Conservation (phyloP, 2,113 vertebrate genomes). For the Alosa alosa region DNA sequence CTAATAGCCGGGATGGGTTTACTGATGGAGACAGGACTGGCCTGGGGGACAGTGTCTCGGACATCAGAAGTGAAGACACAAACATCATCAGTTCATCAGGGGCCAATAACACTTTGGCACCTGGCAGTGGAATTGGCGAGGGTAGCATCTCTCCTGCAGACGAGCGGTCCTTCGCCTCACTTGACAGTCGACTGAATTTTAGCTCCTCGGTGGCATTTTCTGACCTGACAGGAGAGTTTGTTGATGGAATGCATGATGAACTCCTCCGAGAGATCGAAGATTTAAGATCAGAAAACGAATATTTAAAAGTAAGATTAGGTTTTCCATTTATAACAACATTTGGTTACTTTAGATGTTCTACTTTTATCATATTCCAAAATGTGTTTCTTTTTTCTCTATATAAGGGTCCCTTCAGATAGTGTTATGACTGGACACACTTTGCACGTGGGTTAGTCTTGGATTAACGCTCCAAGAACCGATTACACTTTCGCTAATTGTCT, state of each 20-base stretch:
- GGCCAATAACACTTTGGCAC: slow-evolving; percentile 51
- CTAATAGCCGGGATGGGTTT: slow-evolving; percentile 61
- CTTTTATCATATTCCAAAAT: neutral
- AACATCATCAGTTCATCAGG: slow-evolving; percentile 37
- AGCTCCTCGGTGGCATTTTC: slow-evolving; percentile 78
- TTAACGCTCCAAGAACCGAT: slow-evolving; percentile 29
- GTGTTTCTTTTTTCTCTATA: neutral
- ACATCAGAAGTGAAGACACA: slow-evolving; percentile 19
- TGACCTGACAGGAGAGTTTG: slow-evolving; percentile 81
- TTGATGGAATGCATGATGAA: slow-evolving; percentile 80
- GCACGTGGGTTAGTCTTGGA: slow-evolving; percentile 15
- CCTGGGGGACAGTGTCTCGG: slow-evolving; percentile 12
- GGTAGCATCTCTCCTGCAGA: slow-evolving; percentile 66
- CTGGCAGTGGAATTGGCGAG: slow-evolving; percentile 41
- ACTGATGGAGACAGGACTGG: slow-evolving; percentile 46
- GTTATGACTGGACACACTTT: neutral
- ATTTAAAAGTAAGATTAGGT: slow-evolving; percentile 83
- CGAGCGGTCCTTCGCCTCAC: slow-evolving; percentile 66
- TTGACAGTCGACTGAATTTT: slow-evolving; percentile 74
- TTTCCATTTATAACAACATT: neutral
- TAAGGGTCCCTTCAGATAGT: neutral
- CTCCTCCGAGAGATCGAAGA: slow-evolving; percentile 90
- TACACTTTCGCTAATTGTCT: slow-evolving; percentile 41
- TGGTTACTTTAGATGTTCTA: neutral
- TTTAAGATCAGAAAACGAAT: slow-evolving; percentile 94